These are phyloP conservation scores for Tachystola acroxantha DNA, from an alignment of 2,888 invertebrate species.

Conservation along the genomic window DNA sequence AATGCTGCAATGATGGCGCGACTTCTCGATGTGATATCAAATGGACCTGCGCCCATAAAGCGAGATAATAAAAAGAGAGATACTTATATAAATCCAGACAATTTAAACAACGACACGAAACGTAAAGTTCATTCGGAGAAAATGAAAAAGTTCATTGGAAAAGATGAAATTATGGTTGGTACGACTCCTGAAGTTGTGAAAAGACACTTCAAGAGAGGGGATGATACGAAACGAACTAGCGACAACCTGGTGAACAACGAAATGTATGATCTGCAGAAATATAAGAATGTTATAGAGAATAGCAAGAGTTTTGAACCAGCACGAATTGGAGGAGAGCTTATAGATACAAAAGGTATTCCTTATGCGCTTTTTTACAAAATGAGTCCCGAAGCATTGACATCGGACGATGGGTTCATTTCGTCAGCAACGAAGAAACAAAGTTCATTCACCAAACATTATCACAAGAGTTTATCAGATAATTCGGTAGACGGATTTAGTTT, in stretches of 20 bases:
- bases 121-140: constrained; percentile 25
- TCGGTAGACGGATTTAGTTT: constrained; percentile 4
- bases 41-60: constrained; percentile 2
- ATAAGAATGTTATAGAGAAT: neutral
- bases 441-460: neutral
- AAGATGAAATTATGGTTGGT: constrained; percentile 15
- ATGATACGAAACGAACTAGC: constrained; percentile 1
- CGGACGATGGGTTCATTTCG: constrained; percentile 21
- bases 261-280: neutral
- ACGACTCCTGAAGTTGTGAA: neutral
- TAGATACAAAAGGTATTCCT: constrained; percentile 26
- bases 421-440: constrained; percentile 7
- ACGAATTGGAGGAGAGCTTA: constrained; percentile 28
- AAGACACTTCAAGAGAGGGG: neutral
- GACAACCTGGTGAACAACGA: constrained; percentile 1
- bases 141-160: constrained; percentile 33
- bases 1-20: constrained; percentile 7
- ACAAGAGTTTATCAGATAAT: constrained; percentile 3
- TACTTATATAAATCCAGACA: constrained; percentile 8
- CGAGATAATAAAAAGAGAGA: constrained; percentile 21
- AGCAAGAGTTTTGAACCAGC: constrained; percentile 11
- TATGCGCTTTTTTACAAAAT: constrained; percentile 52
- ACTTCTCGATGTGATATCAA: constrained; percentile 26
- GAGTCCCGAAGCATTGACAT: constrained; percentile 33
- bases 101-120: constrained; percentile 20